These are phyloP conservation scores for Chrysolina oricalcia DNA, from an alignment of 2,888 invertebrate genomes.

Conservation along the genomic window DNA sequence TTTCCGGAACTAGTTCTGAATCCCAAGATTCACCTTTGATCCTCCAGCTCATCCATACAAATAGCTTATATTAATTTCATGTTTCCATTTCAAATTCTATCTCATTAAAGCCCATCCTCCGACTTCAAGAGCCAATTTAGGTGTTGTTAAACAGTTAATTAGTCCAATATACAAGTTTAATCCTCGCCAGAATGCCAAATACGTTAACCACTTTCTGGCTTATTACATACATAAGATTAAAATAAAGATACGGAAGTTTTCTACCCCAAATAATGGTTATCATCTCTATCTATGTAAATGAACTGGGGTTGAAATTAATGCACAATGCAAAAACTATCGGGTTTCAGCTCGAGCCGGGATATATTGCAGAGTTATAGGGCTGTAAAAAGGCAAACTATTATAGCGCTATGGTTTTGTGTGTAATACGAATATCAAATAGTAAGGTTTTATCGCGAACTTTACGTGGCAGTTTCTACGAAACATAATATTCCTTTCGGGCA, in stretches of 20 bases:
- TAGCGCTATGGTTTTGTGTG: conserved; percentile 27
- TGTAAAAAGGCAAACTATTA: conserved; percentile 33
- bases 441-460: not conserved
- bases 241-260: conserved; percentile 48
- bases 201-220: conserved; percentile 30
- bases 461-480: not conserved
- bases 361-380: conserved; percentile 30
- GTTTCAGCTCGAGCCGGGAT: conserved; percentile 23
- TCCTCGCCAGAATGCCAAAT: conserved; percentile 40
- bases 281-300: conserved; percentile 48
- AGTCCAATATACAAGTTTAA: conserved; percentile 51
- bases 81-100: conserved; percentile 30
- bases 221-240: conserved; percentile 36
- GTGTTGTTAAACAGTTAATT: conserved; percentile 57
- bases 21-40: not conserved
- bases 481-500: not conserved
- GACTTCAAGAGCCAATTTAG: conserved; percentile 51
- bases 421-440: conserved; percentile 15
- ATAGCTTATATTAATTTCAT: conserved; percentile 27
- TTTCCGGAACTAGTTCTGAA: no score
- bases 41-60: not conserved
- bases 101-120: conserved; percentile 52
- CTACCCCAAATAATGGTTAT: conserved; percentile 51
- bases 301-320: conserved; percentile 32
- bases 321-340: conserved; percentile 34